Conservation (phyloP, 2,113 vertebrate species). For the Eclectus roratus region DNA sequence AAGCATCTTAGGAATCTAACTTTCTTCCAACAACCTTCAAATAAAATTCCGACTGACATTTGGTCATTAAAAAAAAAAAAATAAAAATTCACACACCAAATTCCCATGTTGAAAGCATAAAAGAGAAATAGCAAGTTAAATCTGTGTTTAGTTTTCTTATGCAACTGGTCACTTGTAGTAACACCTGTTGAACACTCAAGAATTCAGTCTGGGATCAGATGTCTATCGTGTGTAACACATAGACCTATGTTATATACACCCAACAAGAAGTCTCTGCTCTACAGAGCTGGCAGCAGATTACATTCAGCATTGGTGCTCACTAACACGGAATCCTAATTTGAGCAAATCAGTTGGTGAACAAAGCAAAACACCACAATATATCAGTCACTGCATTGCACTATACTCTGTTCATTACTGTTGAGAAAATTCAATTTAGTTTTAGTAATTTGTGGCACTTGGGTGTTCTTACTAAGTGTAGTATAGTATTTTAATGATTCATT, state of each 20-base stretch:
- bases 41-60: not conserved
- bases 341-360: not conserved
- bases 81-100: not conserved
- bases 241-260: not conserved
- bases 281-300: not conserved
- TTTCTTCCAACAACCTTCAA: not conserved
- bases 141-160: not conserved
- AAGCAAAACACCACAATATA: not conserved
- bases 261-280: not conserved
- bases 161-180: not conserved
- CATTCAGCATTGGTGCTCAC: not conserved
- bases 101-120: not conserved
- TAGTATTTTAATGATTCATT: not conserved
- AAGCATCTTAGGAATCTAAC: not conserved
- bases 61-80: not conserved
- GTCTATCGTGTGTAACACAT: not conserved
- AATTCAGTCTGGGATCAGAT: not conserved
- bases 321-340: not conserved
- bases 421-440: not conserved
- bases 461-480: not conserved
- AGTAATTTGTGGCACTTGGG: not conserved
- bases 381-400: not conserved
- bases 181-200: not conserved
- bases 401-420: not conserved
- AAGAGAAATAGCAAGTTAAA: not conserved